A percentile compares a stretch with the other conserved stretches of the same genome.
phyloP scores from a whole-genome alignment of 1,140 invertebrate genomes.

The Sycophaga agraensis region DNA sequence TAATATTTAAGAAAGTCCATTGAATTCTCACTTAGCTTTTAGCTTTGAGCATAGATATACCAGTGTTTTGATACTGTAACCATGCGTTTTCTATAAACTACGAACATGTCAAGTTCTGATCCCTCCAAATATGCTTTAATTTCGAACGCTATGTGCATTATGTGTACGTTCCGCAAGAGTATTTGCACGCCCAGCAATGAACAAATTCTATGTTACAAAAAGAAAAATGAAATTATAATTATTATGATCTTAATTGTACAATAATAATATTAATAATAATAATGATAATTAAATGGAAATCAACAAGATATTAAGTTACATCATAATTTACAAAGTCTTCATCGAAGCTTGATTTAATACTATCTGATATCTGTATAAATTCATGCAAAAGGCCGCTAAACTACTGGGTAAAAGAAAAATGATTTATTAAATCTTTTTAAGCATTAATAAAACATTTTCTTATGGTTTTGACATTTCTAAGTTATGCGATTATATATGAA shows the following conservation, averaged over 20 bases:
- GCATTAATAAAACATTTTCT: slow-evolving; percentile 15
- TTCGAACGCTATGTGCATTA: slow-evolving; percentile 32
- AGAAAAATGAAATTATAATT: neutral
- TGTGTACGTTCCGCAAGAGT: slow-evolving; percentile 31
- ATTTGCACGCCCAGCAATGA: slow-evolving; percentile 30
- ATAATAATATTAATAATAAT: slow-evolving; percentile 20
- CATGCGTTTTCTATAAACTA: slow-evolving; percentile 24
- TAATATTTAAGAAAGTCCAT: slow-evolving; percentile 23
- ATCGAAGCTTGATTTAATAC: slow-evolving; percentile 37
- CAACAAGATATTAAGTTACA: slow-evolving; percentile 19
- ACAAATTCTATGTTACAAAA: slow-evolving; percentile 17
- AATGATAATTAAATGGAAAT: slow-evolving; percentile 21
- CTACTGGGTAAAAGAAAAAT: slow-evolving; percentile 30
- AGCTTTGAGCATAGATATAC: slow-evolving; percentile 32
- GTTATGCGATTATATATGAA: slow-evolving; percentile 23
- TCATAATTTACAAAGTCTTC: slow-evolving; percentile 34
- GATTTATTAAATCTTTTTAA: slow-evolving; percentile 15
- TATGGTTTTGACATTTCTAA: slow-evolving; percentile 19
- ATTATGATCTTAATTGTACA: slow-evolving; percentile 12
- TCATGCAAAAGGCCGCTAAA: slow-evolving; percentile 40
- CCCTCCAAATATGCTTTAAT: slow-evolving; percentile 4
- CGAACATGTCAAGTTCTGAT: slow-evolving; percentile 21
- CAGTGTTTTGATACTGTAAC: slow-evolving; percentile 35
- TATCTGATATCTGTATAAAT: slow-evolving; percentile 43
- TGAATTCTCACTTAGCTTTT: slow-evolving; percentile 26